A percentile compares a stretch with the other conserved stretches of the same genome.
Conservation (phyloP, 2,113 vertebrate genomes). For the Pachypanchax playfairii region DNA sequence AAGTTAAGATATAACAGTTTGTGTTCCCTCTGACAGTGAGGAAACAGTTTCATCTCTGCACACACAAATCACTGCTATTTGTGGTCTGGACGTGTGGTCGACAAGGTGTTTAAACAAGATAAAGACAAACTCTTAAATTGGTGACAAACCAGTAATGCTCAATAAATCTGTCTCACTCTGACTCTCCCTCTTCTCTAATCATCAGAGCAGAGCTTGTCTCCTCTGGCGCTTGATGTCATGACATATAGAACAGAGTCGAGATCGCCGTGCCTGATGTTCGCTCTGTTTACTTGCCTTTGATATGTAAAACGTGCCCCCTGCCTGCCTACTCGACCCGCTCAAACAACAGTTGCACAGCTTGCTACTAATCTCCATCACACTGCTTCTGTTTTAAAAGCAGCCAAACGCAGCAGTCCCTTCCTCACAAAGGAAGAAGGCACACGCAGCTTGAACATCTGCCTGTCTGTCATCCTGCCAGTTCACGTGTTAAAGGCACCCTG, state of each 20-base stretch:
- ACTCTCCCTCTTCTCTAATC: constrained; percentile 2
- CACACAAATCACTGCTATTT: background rate
- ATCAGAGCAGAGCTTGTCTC: constrained; percentile 14
- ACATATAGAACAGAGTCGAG: constrained; percentile 8
- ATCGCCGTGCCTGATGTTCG: constrained; percentile 36
- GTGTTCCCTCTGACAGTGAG: background rate
- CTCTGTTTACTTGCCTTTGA: constrained; percentile 57
- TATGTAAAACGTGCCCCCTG: constrained; percentile 54
- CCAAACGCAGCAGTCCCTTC: constrained; percentile 44
- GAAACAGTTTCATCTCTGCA: background rate
- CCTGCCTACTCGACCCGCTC: constrained; percentile 24
- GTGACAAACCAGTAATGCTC: constrained; percentile 25
- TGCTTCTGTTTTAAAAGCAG: constrained; percentile 36
- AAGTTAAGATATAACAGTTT: background rate
- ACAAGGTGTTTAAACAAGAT: constrained; percentile 25
- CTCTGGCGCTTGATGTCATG: background rate
- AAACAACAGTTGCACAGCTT: constrained; percentile 42
- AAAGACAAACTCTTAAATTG: constrained; percentile 28
- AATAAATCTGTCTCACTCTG: constrained; percentile 13
- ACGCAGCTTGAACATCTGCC: constrained; percentile 63
- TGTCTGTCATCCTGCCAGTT: constrained; percentile 46
- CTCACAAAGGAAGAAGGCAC: constrained; percentile 42
- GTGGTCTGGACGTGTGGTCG: background rate
- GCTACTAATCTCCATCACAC: constrained; percentile 59
- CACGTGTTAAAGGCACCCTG: constrained; percentile 21